Evolutionary conservation across 2,113 vertebrate genomes (phyloP).

Genomic region (Crocuta crocuta): DNA sequence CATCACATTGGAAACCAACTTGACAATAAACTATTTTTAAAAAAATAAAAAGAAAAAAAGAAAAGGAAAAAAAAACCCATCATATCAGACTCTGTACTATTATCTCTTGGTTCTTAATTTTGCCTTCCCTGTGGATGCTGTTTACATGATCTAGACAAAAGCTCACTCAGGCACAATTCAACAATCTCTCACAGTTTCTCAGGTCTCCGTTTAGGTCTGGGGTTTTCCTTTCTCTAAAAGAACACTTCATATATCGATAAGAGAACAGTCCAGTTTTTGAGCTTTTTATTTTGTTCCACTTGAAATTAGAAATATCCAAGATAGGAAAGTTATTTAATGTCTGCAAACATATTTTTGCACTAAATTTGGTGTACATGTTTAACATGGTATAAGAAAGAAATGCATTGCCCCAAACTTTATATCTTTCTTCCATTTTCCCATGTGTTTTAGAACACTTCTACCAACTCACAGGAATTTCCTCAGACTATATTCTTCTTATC

Average conservation of each 20-base stretch:
- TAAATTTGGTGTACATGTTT: neutral
- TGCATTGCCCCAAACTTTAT: neutral
- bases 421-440: neutral
- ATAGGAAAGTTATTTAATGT: neutral
- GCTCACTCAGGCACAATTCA: rapidly evolving
- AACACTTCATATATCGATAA: neutral
- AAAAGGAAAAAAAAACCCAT: no score
- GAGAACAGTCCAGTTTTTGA: neutral
- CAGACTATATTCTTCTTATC: neutral
- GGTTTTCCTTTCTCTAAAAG: neutral
- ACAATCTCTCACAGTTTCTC: rapidly evolving
- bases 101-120: neutral
- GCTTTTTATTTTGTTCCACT: neutral
- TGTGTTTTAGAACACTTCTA: neutral
- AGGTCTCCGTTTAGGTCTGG: neutral
- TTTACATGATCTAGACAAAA: neutral
- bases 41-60: no score
- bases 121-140: neutral
- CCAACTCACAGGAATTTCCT: neutral
- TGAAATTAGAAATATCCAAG: neutral
- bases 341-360: neutral
- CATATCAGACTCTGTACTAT: neutral
- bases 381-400: neutral
- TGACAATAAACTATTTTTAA: no score
- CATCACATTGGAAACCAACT: neutral